Evolutionary conservation across 2,797 vertebrate species (phyloP).

Genomic region (Dallia pectoralis): DNA sequence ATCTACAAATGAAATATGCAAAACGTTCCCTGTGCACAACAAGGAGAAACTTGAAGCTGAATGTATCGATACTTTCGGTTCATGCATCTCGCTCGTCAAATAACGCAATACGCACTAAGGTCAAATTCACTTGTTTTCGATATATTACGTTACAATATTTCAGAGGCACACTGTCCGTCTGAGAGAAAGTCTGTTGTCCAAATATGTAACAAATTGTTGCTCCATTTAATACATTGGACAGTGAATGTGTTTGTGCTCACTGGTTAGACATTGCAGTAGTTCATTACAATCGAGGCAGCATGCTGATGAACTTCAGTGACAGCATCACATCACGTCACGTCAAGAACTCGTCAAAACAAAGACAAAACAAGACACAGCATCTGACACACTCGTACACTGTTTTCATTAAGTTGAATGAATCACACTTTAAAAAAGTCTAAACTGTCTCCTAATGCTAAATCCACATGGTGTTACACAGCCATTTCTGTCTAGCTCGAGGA

Average conservation of each 20-base stretch:
- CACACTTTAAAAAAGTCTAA: neutral
- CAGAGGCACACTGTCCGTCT: neutral
- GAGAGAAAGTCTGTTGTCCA: neutral
- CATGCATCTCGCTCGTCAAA: neutral
- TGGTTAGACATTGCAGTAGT: neutral
- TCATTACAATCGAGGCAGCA: neutral
- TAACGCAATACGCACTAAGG: no score
- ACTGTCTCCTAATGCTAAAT: neutral
- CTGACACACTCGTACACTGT: constrained; percentile 5
- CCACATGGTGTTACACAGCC: neutral
- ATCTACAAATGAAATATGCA: neutral
- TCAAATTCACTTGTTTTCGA: neutral
- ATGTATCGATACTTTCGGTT: neutral
- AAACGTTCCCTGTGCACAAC: neutral
- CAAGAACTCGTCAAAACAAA: neutral
- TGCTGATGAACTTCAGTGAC: neutral
- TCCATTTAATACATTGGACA: neutral
- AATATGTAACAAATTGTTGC: neutral
- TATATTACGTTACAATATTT: neutral
- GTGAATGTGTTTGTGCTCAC: neutral
- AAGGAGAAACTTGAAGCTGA: neutral
- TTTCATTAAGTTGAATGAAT: neutral
- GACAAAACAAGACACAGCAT: neutral
- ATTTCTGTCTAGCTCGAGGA: neutral
- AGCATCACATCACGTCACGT: neutral